These are phyloP conservation scores for Calidris pugnax DNA, from an alignment of 2,113 vertebrate genomes.

Conservation along the genomic window DNA sequence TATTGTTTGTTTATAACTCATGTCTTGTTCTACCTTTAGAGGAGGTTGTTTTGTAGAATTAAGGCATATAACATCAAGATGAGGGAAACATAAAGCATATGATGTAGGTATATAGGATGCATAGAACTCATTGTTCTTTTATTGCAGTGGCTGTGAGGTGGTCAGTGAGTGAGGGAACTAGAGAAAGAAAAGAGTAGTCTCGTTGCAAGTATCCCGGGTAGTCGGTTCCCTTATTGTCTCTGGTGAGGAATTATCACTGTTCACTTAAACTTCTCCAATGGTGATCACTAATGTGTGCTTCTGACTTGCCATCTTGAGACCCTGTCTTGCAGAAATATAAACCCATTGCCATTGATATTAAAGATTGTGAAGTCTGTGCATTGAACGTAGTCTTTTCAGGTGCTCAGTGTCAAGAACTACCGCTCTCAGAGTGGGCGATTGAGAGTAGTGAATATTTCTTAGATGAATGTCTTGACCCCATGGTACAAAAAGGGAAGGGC, in stretches of 20 bases:
- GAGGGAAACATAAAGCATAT: not conserved
- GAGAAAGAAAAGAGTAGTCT: not conserved
- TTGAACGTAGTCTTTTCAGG: not conserved
- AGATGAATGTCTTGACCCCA: rapidly evolving
- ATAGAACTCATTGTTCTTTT: not conserved
- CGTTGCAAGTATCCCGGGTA: not conserved
- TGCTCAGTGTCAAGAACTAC: not conserved
- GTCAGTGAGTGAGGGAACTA: not conserved
- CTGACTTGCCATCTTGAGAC: not conserved
- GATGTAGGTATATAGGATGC: not conserved
- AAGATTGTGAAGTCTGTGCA: not conserved
- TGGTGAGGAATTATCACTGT: not conserved
- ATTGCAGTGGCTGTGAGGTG: not conserved
- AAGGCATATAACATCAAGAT: not conserved
- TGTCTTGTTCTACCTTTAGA: not conserved
- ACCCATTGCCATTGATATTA: not conserved
- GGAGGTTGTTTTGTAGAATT: not conserved
- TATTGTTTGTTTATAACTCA: not conserved
- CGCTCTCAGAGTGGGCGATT: rapidly evolving
- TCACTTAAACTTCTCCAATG: not conserved
- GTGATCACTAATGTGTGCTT: not conserved
- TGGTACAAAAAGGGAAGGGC: not conserved
- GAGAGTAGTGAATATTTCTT: not conserved
- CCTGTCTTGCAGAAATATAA: not conserved
- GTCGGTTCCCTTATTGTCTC: not conserved